Evolutionary conservation across 1,140 invertebrate genomes (phyloP).

Genomic region (Philopotamus ludificatus): DNA sequence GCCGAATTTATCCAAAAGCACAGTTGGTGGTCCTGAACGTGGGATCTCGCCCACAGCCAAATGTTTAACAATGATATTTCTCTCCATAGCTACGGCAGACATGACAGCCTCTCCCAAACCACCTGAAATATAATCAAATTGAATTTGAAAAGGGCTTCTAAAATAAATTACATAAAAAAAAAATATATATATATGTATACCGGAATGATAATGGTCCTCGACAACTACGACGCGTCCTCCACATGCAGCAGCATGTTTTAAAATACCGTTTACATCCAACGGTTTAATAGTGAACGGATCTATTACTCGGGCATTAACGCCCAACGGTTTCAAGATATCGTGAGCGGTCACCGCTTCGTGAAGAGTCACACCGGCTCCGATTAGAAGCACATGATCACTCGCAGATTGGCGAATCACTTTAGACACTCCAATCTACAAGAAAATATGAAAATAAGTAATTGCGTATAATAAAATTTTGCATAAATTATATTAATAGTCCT

Average conservation of each 20-base stretch:
- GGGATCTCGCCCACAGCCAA: slow-evolving; percentile 85
- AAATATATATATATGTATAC: slow-evolving; percentile 50
- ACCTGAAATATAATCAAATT: slow-evolving; percentile 58
- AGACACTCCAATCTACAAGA: slow-evolving; percentile 67
- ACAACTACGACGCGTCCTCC: slow-evolving; percentile 87
- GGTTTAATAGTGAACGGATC: slow-evolving; percentile 98
- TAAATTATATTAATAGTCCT: neutral
- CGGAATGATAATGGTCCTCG: slow-evolving; percentile 96
- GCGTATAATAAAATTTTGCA: slow-evolving; percentile 7
- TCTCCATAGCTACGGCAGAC: slow-evolving; percentile 72
- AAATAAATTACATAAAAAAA: slow-evolving; percentile 25
- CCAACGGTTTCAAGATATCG: slow-evolving; percentile 65
- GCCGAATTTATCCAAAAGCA: slow-evolving; percentile 84
- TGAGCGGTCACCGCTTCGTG: slow-evolving; percentile 88
- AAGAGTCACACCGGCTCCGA: slow-evolving; percentile 91
- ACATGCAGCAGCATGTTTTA: slow-evolving; percentile 74
- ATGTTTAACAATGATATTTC: slow-evolving; percentile 76
- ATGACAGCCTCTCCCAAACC: slow-evolving; percentile 94
- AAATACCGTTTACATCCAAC: slow-evolving; percentile 77
- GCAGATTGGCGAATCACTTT: slow-evolving; percentile 74
- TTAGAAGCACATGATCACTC: slow-evolving; percentile 80
- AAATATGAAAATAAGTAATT: slow-evolving; percentile 8
- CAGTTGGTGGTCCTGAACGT: slow-evolving; percentile 84
- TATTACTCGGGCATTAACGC: slow-evolving; percentile 76
- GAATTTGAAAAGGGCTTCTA: neutral